Base-by-base conservation (phyloP, 2,797 vertebrate species). In the Silurus aristotelis region DNA sequence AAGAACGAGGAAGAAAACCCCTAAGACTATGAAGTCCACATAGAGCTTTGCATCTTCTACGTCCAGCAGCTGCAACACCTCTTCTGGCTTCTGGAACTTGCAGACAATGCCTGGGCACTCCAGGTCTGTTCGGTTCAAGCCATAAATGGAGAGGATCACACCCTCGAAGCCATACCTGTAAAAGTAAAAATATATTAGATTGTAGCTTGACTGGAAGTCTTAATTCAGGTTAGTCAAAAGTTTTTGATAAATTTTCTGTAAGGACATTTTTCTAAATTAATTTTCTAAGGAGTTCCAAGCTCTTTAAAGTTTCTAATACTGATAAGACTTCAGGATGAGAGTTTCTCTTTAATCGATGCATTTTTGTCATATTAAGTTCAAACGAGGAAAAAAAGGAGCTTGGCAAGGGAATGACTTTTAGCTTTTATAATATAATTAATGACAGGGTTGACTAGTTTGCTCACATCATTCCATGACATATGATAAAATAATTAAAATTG, bases 31-130 rank as follows among this genome's bases (percentile, higher is more conserved):
- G 93, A 99, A 99, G 94, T 99, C 98, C 91, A 99, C 92, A 10
- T 99, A 99, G 83, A 99, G 97, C 92, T 99, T 98, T 52, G 97
- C 97, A 0, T 98, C 97, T 91, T 98, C 96, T 89, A 99, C 98
- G 0, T 99, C 97, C 89, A 99, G 93, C 17, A 97, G 95, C 90
- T 95, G 96, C 85, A 99, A 92, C 84, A 99, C 96, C 90, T 96
- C 96, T 88, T 96, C 95, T 0, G 98, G 98, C 31, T 98, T 96
- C 91, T 95, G 96, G 93, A 99, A 99, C 27, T 97, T 97, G 89
- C 98, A 99, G 64, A 93, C 94, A 0, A 93, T 83, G 12, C 92
- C 94, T 0, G 95, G 95, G 92, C 98, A 99, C 85, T 96, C 95
- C 90, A 99, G 92, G 83, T 98, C 96, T 4, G 95, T 95, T 0